Base-by-base conservation (phyloP, 2,113 vertebrate species). In the Engystomops pustulosus region DNA sequence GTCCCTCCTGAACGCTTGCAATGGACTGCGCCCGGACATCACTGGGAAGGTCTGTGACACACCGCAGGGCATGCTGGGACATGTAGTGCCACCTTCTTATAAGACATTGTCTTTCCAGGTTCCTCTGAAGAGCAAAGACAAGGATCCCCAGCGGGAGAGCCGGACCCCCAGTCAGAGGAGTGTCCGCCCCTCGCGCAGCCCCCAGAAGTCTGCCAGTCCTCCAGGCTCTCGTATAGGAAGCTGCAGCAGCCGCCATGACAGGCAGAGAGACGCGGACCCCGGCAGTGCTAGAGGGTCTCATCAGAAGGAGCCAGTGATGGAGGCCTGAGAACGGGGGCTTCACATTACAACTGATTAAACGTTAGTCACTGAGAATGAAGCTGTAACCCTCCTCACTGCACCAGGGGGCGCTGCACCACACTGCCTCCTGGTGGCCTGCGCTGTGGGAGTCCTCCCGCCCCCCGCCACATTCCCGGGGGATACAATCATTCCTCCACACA, bases 11-110 rank as follows among this genome's bases (percentile, higher is more conserved):
- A 53, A 14, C 0, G 91, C 92, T 23, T 86, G 87, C 69, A 93
- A 94, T 1, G 92, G 93, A n/a, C 88, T 92, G 34, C 6, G 11
- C 1, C 90, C 91, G 0, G 62, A 87, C 53, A 51, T 93, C 77
- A 75, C 85, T 0, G 93, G 93, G 76, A 90, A 90, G 90, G 93
- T 92, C 12, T 34, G 72, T 49, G n/a, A 6, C 1, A 25, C 32
- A 11, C 25, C 14, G 23, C 4, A 67, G 62, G 17, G 6, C 5
- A 6, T 32, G 62, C 62, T 32, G 60, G 60, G 30, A 27, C 1
- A 3, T 69, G 34, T 38, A 69, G 3, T 69, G 1, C 38, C 34
- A 10, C 17, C n/a, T n/a, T n/a, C n/a, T n/a, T n/a, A n/a, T n/a
- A n/a, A n/a, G n/a, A n/a, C n/a, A n/a, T n/a, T n/a, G n/a, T n/a